Evolutionary conservation across 2,888 invertebrate species (phyloP), one percentile per base, ranked within the genome.

Genomic region (Amphipoea lucens): DNA sequence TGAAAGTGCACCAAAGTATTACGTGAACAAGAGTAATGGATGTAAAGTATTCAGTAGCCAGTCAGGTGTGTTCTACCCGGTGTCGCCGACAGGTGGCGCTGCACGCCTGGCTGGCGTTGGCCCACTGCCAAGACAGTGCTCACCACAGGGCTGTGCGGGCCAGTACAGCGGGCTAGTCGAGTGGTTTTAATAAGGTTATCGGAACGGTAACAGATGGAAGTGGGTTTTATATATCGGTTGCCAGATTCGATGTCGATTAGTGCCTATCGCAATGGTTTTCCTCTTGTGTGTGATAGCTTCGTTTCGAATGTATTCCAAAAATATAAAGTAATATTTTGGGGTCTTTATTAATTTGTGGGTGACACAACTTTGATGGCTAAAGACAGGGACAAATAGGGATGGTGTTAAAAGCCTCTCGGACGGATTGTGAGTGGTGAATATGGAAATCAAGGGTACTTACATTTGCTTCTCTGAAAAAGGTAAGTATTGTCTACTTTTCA

Each of bases 61-160:
- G 74, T 69, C 70, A 78, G 81, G 76, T 79, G 86, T 77, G 65
- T 51, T 62, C 20, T 70, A 75, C 63, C 62, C 45, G 65, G 75
- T 70, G 65, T 82, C 67, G 48, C 45, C 78, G 71, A 73, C 86
- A 88, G 86, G 84, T 88, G 81, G 76, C 78, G 72, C 4, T 75
- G 70, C 66, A 68, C 60, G 77, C 76, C 79, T 66, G 72, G 45
- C 62, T 66, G 42, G 23, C 60, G 48, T 48, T 88, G 90, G 88
- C 86, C 17, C 48, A 17, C 45, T 77, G 90, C 88, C 90, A 89
- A 76, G 70, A 72, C 68, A 60, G 45, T 14, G n/a, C 40, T 68
- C 14, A 71, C 74, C 57, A 29, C 74, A 84, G 88, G 88, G 84
- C 69, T 88, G 86, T 57, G 45, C 51, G 6, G 20, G 57, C 63